Evolutionary conservation across 1,140 invertebrate species (phyloP).

Genomic region (Cotesia glomerata): DNA sequence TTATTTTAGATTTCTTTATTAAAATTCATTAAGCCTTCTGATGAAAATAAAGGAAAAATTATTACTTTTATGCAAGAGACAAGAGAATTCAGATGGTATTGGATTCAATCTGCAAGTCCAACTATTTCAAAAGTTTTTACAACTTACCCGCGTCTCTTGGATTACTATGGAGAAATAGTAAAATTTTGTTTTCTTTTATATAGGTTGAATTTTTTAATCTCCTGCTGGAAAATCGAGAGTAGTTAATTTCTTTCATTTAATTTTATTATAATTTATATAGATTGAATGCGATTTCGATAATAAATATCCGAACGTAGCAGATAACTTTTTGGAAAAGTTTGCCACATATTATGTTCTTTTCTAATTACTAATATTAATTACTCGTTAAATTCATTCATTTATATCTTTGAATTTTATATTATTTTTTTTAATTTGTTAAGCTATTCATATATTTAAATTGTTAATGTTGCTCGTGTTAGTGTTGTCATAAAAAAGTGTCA

Average conservation of each 20-base stretch:
- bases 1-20: background rate
- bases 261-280: background rate
- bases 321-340: conserved; percentile 1
- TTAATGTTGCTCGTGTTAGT: no score
- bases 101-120: background rate
- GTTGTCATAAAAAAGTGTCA: no score
- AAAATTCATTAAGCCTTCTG: background rate
- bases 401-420: no score
- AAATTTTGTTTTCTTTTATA: background rate
- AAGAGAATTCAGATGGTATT: background rate
- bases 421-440: no score
- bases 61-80: background rate
- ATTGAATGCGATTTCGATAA: background rate
- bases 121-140: background rate
- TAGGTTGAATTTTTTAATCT: background rate
- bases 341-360: background rate
- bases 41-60: background rate
- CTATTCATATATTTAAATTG: no score
- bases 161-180: conserved; percentile 1
- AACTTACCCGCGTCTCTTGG: background rate
- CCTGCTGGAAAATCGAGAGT: no score
- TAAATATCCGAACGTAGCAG: background rate
- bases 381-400: background rate
- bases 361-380: background rate
- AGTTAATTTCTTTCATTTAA: background rate